Conservation (phyloP, 2,888 invertebrate genomes). For the Nephrotoma flavescens region DNA sequence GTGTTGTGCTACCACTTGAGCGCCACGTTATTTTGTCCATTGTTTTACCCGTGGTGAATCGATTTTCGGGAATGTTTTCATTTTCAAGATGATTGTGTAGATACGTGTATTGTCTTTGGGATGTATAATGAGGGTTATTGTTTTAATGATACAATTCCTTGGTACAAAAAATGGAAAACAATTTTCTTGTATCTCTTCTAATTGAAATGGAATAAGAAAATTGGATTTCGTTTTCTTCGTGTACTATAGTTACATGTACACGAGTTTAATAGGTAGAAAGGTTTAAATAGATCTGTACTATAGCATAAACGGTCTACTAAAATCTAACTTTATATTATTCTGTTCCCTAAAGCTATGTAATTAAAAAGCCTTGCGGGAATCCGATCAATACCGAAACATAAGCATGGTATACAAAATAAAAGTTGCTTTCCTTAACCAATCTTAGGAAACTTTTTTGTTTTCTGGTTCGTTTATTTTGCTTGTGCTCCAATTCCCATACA, state of each 20-base stretch:
- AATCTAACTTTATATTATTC: neutral
- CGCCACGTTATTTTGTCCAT: neutral
- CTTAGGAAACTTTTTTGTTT: neutral
- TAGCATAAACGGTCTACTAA: neutral
- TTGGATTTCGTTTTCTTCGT: neutral
- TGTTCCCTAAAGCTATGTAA: neutral
- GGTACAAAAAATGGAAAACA: neutral
- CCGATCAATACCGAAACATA: neutral
- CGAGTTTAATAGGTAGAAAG: neutral
- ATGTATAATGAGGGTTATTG: neutral
- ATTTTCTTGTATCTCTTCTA: neutral
- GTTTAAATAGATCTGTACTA: neutral
- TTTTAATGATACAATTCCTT: neutral
- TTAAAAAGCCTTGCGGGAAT: neutral
- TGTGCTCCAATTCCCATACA: neutral
- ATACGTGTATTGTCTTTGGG: neutral
- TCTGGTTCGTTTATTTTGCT: neutral
- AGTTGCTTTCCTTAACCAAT: neutral
- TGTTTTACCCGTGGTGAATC: neutral
- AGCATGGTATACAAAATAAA: neutral
- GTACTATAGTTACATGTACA: neutral
- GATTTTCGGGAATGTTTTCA: neutral
- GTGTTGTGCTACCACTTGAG: neutral
- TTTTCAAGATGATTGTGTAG: neutral
- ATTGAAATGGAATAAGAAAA: neutral